Evolutionary conservation across 1,140 invertebrate genomes (phyloP), one percentile per base, ranked within the genome.

Genomic region (Gryllus bimaculatus): DNA sequence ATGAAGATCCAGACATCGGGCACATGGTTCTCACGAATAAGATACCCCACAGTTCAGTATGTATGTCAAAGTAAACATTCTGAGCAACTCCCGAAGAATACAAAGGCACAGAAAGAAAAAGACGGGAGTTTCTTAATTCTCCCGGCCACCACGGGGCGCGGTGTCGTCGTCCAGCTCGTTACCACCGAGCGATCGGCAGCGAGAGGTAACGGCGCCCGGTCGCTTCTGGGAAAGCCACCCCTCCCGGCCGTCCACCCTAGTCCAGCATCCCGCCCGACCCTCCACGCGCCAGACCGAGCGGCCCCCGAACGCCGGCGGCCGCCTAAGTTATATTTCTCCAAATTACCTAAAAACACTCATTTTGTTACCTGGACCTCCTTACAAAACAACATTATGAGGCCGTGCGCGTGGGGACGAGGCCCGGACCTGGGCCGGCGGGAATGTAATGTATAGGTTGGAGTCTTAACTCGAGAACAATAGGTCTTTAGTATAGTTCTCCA

Each of bases 331-430:
- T 66, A 66, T 66, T 66, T 66, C 54, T 66, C 54, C 54, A 66
- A 66, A 66, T 66, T 66, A 66, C 54, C n/a, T 66, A 66, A 66
- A 66, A 66, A 66, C 54, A 66, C 54, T 66, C 54, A 66, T 66
- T 66, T 66, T 66, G 54, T 66, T 66, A 66, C 54, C 54, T 66
- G 54, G 54, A 66, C 54, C 54, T 18, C 54, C 54, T 66, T 66
- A 66, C 54, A 66, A 66, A 66, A 66, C 54, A 66, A 66, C 54
- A 66, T 66, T 66, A 66, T 66, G 54, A 66, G 54, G 54, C 54
- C 26, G 26, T n/a, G 54, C 54, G 10, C 54, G 54, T 1, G 10
- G 54, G 54, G 54, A 18, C 54, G 10, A 2, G 54, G 2, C 18
- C 54, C 54, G 54, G 18, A 18, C 10, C 54, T 10, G 54, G 54